Conservation (phyloP, 2,888 invertebrate species). For the Drosophila trichaetosa region DNA sequence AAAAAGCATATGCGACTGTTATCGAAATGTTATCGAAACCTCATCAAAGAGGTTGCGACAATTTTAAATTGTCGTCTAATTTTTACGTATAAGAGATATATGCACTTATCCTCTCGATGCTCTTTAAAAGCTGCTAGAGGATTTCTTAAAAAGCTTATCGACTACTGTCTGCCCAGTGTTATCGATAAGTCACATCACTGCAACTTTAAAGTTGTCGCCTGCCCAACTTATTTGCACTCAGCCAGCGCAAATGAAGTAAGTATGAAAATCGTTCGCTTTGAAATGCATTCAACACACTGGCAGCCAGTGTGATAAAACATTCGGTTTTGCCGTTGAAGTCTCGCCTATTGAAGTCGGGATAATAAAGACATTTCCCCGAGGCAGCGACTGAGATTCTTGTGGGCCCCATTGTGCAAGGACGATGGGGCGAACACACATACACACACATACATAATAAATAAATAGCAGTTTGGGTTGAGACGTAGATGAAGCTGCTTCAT, state of each 20-base stretch:
- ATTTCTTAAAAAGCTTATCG: background rate
- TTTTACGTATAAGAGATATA: too few species aligned
- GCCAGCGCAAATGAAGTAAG: slow-evolving; percentile 17
- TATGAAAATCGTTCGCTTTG: slow-evolving; percentile 20
- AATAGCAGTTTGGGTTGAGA: slow-evolving; percentile 48
- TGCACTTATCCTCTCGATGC: background rate
- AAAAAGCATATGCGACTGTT: background rate
- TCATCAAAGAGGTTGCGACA: background rate
- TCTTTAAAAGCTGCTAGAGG: background rate
- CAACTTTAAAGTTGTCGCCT: background rate
- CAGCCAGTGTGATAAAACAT: slow-evolving; percentile 30
- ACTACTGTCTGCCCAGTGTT: background rate
- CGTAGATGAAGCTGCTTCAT: slow-evolving; percentile 14
- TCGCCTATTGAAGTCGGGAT: slow-evolving; percentile 27
- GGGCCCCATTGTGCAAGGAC: slow-evolving; percentile 43
- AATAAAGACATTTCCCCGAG: slow-evolving; percentile 48
- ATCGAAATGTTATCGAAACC: background rate
- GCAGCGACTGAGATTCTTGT: slow-evolving; percentile 40
- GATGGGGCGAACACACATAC: slow-evolving; percentile 20
- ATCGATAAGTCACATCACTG: slow-evolving; percentile 5
- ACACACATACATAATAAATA: slow-evolving; percentile 63
- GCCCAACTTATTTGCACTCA: background rate
- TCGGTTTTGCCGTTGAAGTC: slow-evolving; percentile 11
- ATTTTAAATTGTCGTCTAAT: background rate
- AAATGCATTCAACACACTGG: slow-evolving; percentile 42